phyloP scores from a whole-genome alignment of 2,113 vertebrate genomes.

The Globicephala melas region DNA sequence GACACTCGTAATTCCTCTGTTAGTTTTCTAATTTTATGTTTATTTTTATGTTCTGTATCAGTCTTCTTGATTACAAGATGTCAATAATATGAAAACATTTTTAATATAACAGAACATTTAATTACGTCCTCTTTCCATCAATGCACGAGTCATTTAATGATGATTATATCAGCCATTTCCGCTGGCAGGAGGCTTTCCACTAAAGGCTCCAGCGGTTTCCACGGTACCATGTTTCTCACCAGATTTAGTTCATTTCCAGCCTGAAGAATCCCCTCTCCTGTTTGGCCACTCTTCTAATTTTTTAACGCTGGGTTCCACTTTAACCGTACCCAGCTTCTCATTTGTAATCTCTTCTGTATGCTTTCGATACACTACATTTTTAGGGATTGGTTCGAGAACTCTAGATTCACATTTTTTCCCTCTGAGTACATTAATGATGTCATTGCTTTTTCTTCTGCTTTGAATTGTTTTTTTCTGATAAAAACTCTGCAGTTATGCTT shows the following conservation, averaged over 20 bases:
- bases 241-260: conserved; percentile 92
- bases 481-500: not conserved
- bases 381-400: conserved; percentile 87
- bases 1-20: not conserved
- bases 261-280: conserved; percentile 73
- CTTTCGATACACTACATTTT: conserved; percentile 92
- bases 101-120: conserved; percentile 66
- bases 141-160: conserved; percentile 3
- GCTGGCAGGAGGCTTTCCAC: conserved; percentile 92
- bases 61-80: not conserved
- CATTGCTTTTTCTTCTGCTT: not conserved
- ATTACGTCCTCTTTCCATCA: conserved; percentile 5
- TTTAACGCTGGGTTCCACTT: conserved; percentile 67
- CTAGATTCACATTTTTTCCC: not conserved
- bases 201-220: conserved; percentile 96
- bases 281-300: not conserved
- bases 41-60: not conserved
- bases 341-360: conserved; percentile 92
- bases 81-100: conserved; percentile 23
- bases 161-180: conserved; percentile 94
- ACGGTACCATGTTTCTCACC: conserved; percentile 92
- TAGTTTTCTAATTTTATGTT: not conserved
- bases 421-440: not conserved
- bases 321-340: conserved; percentile 84
- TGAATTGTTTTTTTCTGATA: not conserved